A percentile compares a stretch with the other conserved stretches of the same genome.
These are phyloP conservation scores for Nothoprocta perdicaria DNA, from an alignment of 2,113 vertebrate genomes.

Conservation along the genomic window DNA sequence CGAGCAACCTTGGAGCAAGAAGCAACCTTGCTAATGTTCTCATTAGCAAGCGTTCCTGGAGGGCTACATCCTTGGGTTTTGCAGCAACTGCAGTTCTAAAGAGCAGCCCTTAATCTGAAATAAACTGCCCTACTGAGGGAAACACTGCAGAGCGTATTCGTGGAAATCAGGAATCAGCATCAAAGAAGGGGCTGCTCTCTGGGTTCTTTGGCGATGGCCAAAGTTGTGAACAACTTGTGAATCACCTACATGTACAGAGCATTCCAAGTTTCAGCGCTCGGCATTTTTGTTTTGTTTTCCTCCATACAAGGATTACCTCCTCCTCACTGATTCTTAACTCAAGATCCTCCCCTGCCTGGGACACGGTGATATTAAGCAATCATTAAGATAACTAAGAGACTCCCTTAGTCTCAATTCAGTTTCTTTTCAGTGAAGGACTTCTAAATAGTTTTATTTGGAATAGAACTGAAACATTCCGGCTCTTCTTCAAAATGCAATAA, in stretches of 20 bases:
- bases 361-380: rapidly evolving
- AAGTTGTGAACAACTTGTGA: not conserved
- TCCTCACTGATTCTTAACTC: not conserved
- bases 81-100: not conserved
- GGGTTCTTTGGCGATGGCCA: not conserved
- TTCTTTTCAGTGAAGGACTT: not conserved
- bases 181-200: not conserved
- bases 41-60: not conserved
- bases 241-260: not conserved
- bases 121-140: not conserved
- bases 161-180: not conserved
- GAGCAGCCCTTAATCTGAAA: not conserved
- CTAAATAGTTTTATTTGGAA: not conserved
- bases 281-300: not conserved
- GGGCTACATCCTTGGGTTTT: not conserved
- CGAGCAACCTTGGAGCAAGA: not conserved
- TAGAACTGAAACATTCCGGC: not conserved
- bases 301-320: not conserved
- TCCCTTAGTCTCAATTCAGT: not conserved
- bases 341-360: not conserved
- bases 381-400: not conserved
- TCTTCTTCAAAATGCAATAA: rapidly evolving
- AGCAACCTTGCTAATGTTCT: too few relatives aligned
- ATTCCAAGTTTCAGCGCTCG: not conserved
- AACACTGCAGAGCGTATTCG: rapidly evolving